Base-by-base conservation (phyloP, 2,113 vertebrate genomes). In the Corythaixoides concolor region DNA sequence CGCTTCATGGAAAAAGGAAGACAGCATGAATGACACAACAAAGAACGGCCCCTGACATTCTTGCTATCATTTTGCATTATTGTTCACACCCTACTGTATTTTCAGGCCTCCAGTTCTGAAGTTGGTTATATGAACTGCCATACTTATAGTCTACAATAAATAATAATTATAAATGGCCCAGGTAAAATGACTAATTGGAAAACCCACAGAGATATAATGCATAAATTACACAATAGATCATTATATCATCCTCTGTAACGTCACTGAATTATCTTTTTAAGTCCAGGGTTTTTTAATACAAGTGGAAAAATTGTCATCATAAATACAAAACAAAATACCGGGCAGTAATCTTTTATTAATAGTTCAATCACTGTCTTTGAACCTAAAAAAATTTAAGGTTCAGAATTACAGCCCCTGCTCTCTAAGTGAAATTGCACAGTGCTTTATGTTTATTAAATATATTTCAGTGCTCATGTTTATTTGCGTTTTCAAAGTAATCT, bases 11-110 rank as follows among this genome's bases (percentile, higher is more conserved):
- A 98, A 98, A 98, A 97, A 97, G 97, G 98, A 97, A 98, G 98
- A 98, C 99, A 98, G 98, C 98, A 98, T 99, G 99, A 99, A 98
- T 99, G 99, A 99, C 99, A 99, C 99, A 99, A 99, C 99, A 99
- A 99, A 99, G 99, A 98, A 97, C 98, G 98, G 98, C 98, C 98
- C 98, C 99, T 99, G 99, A 99, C 99, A 99, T 98, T 94, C 96
- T 82, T 88, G 95, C 97, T 95, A 97, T 97, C 97, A 91, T 98
- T 99, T 95, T 98, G 98, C 99, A 99, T 98, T 98, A 98, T 98
- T 99, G 99, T 99, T 99, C 99, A 98, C 98, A 99, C 99, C 98
- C 98, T 97, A 98, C 98, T 97, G 97, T 98, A 98, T 98, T 98
- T 98, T 98, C 95, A 98, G 98, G 98, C 98, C 97, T 93, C 73